Base-by-base conservation (phyloP, 1,140 invertebrate species). In the Planococcus citri region DNA sequence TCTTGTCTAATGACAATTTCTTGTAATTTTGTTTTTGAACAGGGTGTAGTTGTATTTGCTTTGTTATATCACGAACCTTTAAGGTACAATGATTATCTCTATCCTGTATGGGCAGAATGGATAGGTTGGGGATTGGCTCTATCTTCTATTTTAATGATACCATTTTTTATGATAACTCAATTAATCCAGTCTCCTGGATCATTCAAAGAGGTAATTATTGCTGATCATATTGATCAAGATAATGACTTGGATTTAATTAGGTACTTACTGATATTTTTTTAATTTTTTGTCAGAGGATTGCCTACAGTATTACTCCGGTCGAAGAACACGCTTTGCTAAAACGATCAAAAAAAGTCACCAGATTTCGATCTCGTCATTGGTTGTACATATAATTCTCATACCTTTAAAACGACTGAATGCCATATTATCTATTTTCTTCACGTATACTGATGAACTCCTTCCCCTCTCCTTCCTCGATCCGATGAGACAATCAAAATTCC, bases 41-140 rank as follows among this genome's bases (percentile, higher is more conserved):
- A 90, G 88, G 82, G 84, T 38, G 87, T 90, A 6, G 87, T 90
- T 1, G 81, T 86, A 27, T 88, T 88, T 76, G 88, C 86, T 10
- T 80, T 90, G 14, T 75, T 87, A 22, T 84, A 86, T 73, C 86
- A 86, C 73, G 80, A 85, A 73, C 85, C 86, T 6, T 76, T 89
- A 20, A 79, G 82, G 61, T 90, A 90, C 76, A 83, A 84, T 71
- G 81, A 83, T 24, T 89, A 90, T 76, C 77, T 76, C 3, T 91
- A 88, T 75, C 89, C 89, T 0, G 77, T 73, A 70, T 90, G 88
- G 88, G 87, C 87, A 0, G 86, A 86, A 75, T 82, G 83, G 69
- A 76, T 89, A 4, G 89, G 88, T 57, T 89, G 87, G 87, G 78
- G 81, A 3, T 79, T 91, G 22, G 86, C 87, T 12, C 80, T 87